Evolutionary conservation across 2,797 vertebrate species (phyloP).

Genomic region (Typhlichthys subterraneus): DNA sequence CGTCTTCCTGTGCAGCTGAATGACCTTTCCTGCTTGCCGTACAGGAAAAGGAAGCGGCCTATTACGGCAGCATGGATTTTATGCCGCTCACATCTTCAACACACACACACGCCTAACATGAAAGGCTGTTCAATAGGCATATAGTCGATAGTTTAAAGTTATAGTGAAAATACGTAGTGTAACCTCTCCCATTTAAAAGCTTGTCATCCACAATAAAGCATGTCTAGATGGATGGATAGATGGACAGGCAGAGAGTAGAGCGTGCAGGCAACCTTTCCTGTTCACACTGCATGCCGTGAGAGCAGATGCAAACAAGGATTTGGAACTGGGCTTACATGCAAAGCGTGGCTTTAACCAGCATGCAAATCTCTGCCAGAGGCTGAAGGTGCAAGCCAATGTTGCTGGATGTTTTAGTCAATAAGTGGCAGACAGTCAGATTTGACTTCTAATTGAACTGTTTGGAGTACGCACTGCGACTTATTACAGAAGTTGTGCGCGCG

Average conservation of each 20-base stretch:
- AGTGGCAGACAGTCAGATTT: not conserved
- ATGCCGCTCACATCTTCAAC: not conserved
- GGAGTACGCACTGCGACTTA: no score
- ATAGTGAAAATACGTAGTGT: no score
- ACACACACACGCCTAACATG: constrained; percentile 16
- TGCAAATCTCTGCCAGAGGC: constrained; percentile 54
- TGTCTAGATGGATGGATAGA: constrained; percentile 4
- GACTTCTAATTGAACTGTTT: no score
- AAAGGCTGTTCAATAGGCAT: not conserved
- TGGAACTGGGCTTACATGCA: constrained; percentile 51
- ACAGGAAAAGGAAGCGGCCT: constrained; percentile 81
- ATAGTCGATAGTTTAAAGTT: no score
- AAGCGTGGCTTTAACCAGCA: constrained; percentile 40
- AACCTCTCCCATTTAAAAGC: constrained; percentile 18
- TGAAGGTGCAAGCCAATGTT: not conserved
- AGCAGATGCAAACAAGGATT: constrained; percentile 52
- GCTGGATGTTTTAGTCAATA: not conserved
- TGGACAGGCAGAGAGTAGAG: constrained; percentile 10
- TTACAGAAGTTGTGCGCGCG: no score
- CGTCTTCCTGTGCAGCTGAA: constrained; percentile 68
- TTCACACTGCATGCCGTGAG: constrained; percentile 42
- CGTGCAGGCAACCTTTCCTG: constrained; percentile 12
- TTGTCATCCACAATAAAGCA: constrained; percentile 14
- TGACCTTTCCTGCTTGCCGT: constrained; percentile 65
- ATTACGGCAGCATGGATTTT: constrained; percentile 48